Evolutionary conservation across 30 jellyfish, hydroid and myxozoan species (phyloP).

Genomic region (Hydra vulgaris): DNA sequence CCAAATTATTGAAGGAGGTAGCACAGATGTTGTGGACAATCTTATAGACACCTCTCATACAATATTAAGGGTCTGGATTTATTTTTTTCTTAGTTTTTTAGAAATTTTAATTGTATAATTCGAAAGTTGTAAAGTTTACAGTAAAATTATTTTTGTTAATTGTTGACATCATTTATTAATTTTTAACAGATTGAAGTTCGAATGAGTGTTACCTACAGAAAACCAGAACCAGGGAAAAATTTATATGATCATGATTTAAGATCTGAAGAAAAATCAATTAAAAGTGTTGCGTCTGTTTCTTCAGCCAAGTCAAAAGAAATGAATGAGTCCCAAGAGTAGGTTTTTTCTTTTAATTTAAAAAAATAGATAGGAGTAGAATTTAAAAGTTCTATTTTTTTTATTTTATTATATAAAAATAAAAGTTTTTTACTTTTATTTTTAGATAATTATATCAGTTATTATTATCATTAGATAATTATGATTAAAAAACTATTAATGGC

Average conservation of each 20-base stretch:
- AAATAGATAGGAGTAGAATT: not conserved
- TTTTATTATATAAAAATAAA: no score
- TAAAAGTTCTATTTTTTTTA: not conserved
- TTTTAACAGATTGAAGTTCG: constrained; percentile 22
- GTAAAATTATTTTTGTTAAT: no score
- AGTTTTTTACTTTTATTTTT: no score
- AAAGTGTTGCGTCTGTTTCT: constrained; percentile 21
- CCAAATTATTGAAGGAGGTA: constrained; percentile 47
- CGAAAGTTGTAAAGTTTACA: no score
- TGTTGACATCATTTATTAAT: not conserved
- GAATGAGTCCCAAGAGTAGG: constrained; percentile 55
- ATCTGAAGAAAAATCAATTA: constrained; percentile 23
- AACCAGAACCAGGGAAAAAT: constrained; percentile 40
- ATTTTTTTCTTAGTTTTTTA: not conserved
- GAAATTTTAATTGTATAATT: not conserved
- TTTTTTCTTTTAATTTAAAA: not conserved
- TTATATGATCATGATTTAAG: constrained; percentile 26
- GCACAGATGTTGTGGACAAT: constrained; percentile 48
- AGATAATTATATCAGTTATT: no score
- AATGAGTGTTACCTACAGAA: constrained; percentile 33
- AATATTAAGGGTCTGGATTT: constrained; percentile 46
- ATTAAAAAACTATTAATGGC: no score
- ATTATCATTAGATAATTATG: no score
- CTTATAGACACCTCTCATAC: constrained; percentile 46
- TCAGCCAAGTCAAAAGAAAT: constrained; percentile 9